Base-by-base conservation (phyloP, 2,113 vertebrate species). In the Enhydra lutris region DNA sequence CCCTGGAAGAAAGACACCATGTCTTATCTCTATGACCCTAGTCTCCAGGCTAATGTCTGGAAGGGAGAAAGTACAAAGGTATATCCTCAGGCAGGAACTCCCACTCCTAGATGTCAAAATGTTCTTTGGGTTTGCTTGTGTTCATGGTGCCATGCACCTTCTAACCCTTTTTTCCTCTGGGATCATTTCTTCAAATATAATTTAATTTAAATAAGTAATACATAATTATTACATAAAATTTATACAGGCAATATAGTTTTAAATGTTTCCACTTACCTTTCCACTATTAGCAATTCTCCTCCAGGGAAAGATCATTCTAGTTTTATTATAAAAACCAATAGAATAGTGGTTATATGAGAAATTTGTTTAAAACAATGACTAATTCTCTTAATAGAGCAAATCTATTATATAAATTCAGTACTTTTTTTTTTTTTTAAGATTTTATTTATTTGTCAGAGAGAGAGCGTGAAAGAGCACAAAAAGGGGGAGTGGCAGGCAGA, bases 271-370 rank as follows among this genome's bases (percentile, higher is more conserved):
- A 0, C 78, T 74, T 57, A 73, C 82, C 29, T 95, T 74, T 92
- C 61, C 55, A 79, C 45, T 47, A 59, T 82, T 11, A 50, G 82
- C 65, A 39, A 88, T 65, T 85, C n/a, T n/a, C 81, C 26, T 59
- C 55, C 13, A 59, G 36, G 47, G 36, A 86, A 95, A 96, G 45
- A 81, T 57, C 84, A 47, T 82, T 95, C 29, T 89, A 39, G 26
- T 74, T 93, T 97, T 94, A 85, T 89, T 89, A 94, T 36, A 94
- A 95, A 96, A 97, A 76, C 65, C 93, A 94, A 83, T 1, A 36
- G 52, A 86, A 90, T 78, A 93, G 7, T 67, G 42, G n/a, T 6
- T 59, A 42, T 81, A 24, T 61, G 63, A 93, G 74, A 94, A 86
- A 31, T 69, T 87, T 85, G 86, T 71, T 89, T 78, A 57, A 91